These are phyloP conservation scores for Caenorhabditis sinica DNA, from an alignment of 2,888 invertebrate species.

Conservation along the genomic window DNA sequence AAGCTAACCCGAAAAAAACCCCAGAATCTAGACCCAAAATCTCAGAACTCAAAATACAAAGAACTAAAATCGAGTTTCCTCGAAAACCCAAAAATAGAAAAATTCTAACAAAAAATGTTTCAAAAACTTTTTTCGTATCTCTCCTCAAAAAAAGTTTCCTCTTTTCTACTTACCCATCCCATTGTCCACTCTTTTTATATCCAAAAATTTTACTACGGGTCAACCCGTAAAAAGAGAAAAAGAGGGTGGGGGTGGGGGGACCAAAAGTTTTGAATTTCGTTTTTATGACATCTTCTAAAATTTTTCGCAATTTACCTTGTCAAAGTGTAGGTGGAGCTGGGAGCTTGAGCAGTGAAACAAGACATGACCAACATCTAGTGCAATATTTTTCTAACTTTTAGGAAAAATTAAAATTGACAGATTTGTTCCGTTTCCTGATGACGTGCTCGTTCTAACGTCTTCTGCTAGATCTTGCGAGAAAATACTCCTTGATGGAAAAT, in stretches of 20 bases:
- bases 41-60: background rate
- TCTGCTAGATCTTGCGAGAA: background rate
- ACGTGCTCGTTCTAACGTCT: slow-evolving; percentile 4
- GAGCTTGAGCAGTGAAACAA: slow-evolving; percentile 9
- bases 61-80: no score
- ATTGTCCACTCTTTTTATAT: slow-evolving; percentile 13
- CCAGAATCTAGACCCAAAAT: background rate
- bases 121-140: no score
- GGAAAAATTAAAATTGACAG: slow-evolving; percentile 29
- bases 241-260: slow-evolving; percentile 11
- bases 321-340: slow-evolving; percentile 4
- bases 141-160: no score
- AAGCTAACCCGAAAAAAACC: no score
- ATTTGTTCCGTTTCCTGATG: slow-evolving; percentile 8
- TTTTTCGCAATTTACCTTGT: background rate
- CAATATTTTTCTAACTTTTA: background rate
- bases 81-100: background rate
- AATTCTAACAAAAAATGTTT: background rate
- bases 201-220: slow-evolving; percentile 14
- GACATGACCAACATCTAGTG: background rate
- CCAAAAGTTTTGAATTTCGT: slow-evolving; percentile 44
- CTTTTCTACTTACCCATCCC: background rate
- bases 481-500: background rate
- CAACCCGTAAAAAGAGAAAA: background rate
- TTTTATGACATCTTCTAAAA: slow-evolving; percentile 10